Conservation (phyloP, 2,113 vertebrate species). For the Indri indri region DNA sequence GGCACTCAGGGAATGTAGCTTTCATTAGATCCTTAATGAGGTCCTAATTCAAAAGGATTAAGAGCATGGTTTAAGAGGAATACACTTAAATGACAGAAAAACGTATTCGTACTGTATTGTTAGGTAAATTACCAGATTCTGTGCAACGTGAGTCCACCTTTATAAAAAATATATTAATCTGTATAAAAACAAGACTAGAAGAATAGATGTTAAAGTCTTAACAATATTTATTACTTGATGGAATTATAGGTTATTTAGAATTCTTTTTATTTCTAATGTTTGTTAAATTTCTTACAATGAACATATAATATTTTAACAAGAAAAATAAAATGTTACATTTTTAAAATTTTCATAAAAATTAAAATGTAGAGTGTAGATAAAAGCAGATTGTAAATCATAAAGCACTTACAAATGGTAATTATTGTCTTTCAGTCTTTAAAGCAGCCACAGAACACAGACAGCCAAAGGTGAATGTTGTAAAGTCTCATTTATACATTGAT, state of each 20-base stretch:
- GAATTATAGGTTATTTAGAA: not conserved
- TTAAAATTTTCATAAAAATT: not conserved
- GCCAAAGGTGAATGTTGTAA: not conserved
- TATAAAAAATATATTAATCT: conserved; percentile 35
- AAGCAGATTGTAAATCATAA: not conserved
- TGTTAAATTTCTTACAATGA: not conserved
- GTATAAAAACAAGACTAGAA: not conserved
- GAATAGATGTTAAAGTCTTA: not conserved
- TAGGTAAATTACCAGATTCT: not conserved
- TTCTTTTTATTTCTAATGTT: not conserved
- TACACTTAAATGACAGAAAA: not conserved
- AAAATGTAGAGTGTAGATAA: not conserved
- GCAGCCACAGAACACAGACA: not conserved
- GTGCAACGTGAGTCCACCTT: not conserved
- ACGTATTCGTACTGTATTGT: not conserved
- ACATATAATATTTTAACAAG: not conserved
- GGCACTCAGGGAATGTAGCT: not conserved
- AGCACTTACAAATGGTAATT: not conserved
- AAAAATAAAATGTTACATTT: not conserved
- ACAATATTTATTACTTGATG: not conserved
- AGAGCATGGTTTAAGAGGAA: not conserved
- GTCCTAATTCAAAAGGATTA: not conserved
- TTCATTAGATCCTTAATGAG: not conserved
- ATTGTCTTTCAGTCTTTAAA: not conserved
- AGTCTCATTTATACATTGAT: not conserved